Evolutionary conservation across 2,888 invertebrate species (phyloP).

Genomic region (Blomia tropicalis): DNA sequence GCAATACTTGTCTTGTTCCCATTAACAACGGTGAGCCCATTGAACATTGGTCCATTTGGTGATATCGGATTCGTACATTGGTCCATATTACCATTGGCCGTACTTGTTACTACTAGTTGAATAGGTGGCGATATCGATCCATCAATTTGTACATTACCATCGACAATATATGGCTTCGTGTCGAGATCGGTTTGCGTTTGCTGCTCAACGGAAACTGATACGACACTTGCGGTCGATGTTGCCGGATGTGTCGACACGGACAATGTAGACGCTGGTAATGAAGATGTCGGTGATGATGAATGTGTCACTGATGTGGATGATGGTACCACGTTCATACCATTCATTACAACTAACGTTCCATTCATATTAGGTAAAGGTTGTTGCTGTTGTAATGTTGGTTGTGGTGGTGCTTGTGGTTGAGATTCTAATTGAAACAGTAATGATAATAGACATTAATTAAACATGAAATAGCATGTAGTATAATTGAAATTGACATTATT

Average conservation of each 20-base stretch:
- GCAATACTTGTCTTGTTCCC: slow-evolving; percentile 1
- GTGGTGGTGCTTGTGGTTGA: too few species aligned
- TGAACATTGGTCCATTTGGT: not conserved
- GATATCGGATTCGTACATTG: not conserved
- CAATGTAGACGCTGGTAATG: not conserved
- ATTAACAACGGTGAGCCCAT: not conserved
- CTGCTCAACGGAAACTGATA: slow-evolving; percentile 23
- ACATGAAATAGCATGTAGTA: too few species aligned
- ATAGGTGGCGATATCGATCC: not conserved
- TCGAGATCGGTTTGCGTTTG: slow-evolving; percentile 21
- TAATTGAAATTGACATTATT: too few species aligned
- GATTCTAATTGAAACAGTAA: too few species aligned
- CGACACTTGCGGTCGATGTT: not conserved
- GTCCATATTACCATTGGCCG: too few species aligned
- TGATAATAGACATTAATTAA: too few species aligned
- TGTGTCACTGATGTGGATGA: not conserved
- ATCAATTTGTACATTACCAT: not conserved
- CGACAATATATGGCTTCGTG: not conserved
- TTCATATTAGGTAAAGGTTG: too few species aligned
- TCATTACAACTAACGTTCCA: too few species aligned
- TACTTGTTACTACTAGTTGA: not conserved
- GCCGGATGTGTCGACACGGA: not conserved
- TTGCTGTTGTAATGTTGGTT: too few species aligned
- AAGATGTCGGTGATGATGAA: not conserved
- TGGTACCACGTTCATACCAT: too few species aligned